These are phyloP conservation scores for Psettodes erumei DNA, from an alignment of 2,113 vertebrate genomes.

Conservation along the genomic window DNA sequence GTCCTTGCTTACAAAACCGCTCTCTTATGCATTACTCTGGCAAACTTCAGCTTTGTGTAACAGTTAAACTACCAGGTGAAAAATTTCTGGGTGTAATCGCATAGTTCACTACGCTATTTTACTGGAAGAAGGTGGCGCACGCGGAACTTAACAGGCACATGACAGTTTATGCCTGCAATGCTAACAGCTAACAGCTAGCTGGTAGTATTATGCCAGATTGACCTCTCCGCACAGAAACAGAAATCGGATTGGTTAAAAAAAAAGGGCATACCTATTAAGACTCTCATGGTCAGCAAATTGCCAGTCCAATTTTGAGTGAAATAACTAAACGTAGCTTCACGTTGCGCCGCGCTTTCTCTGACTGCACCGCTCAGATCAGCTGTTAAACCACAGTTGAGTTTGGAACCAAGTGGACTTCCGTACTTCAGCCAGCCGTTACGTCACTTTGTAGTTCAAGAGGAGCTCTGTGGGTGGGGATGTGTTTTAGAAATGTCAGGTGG, in stretches of 20 bases:
- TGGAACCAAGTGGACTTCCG: slow-evolving; percentile 21
- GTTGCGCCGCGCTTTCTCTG: not conserved
- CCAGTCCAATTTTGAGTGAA: fast-evolving
- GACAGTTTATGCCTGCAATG: not conserved
- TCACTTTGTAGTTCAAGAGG: slow-evolving; percentile 42
- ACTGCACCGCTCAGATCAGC: not conserved
- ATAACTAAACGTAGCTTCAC: not conserved
- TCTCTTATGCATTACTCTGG: not conserved
- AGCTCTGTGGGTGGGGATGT: too few species aligned
- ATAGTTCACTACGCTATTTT: fast-evolving
- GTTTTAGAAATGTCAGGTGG: not conserved
- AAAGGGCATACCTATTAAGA: slow-evolving; percentile 80
- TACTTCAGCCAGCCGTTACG: not conserved
- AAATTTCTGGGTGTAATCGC: fast-evolving
- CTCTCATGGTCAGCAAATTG: slow-evolving; percentile 67
- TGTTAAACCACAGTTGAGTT: not conserved
- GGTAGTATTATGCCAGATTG: slow-evolving; percentile 29
- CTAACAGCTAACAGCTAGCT: slow-evolving; percentile 40
- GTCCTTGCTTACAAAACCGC: slow-evolving; percentile 69
- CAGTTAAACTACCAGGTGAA: not conserved
- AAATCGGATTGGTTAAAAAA: not conserved
- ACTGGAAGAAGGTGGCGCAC: fast-evolving
- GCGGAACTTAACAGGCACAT: not conserved
- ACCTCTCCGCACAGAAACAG: slow-evolving; percentile 4
- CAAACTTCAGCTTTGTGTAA: not conserved